Conservation (phyloP, 1,140 invertebrate species). For the Rhyzopertha dominica region DNA sequence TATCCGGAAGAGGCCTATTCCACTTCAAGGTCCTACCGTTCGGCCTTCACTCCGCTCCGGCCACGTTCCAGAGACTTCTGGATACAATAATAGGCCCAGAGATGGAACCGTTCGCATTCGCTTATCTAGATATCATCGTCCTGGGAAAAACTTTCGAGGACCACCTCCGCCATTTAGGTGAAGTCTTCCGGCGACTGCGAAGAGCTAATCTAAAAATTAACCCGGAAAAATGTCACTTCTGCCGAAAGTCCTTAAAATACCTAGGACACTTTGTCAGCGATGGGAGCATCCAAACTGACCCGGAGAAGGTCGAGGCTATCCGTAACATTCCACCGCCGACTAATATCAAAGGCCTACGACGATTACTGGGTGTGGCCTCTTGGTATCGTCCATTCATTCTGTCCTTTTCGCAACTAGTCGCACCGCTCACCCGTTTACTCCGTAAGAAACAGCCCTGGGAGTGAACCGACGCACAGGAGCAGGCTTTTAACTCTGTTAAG, state of each 20-base stretch:
- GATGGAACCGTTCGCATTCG: slow-evolving; percentile 38
- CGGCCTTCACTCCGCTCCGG: slow-evolving; percentile 42
- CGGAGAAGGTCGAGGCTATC: not conserved
- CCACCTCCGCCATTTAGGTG: slow-evolving; percentile 18
- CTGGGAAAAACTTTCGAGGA: slow-evolving; percentile 18
- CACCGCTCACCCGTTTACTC: not conserved
- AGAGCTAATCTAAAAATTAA: slow-evolving; percentile 29
- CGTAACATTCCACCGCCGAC: slow-evolving; percentile 1
- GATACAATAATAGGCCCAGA: slow-evolving; percentile 24
- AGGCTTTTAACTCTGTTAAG: slow-evolving; percentile 5
- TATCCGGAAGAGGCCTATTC: slow-evolving; percentile 20
- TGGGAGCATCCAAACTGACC: not conserved
- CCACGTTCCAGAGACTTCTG: slow-evolving; percentile 38
- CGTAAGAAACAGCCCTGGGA: not conserved
- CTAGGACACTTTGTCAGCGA: slow-evolving; percentile 19
- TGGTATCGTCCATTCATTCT: no score
- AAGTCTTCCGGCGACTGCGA: slow-evolving; percentile 25
- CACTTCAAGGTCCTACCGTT: slow-evolving; percentile 34
- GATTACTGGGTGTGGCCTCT: not conserved
- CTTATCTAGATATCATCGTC: slow-evolving; percentile 28
- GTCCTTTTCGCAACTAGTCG: not conserved
- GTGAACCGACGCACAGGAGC: not conserved
- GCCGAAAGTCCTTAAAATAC: slow-evolving; percentile 20
- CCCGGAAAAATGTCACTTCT: slow-evolving; percentile 29
- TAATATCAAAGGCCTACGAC: not conserved